Base-by-base conservation (phyloP, 2,113 vertebrate species). In the Cyprinodon tularosa region DNA sequence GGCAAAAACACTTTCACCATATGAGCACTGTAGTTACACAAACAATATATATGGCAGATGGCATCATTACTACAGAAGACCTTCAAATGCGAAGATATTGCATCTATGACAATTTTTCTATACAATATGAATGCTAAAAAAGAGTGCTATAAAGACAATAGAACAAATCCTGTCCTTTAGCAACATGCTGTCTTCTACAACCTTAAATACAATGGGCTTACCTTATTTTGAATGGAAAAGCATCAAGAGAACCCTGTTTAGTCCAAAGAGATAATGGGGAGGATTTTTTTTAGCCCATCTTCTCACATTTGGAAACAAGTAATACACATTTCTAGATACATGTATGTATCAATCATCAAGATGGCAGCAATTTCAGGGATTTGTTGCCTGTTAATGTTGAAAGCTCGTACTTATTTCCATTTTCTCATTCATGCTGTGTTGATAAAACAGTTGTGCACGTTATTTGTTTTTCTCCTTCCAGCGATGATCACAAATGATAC, bases 301-400 rank as follows among this genome's bases (percentile, higher is more conserved):
- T 29, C 50, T 57, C 50, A n/a, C 50, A n/a, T 57, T 57, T n/a
- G 50, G 17, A 17, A 9, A 15, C 50, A 57, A 2, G 17, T 57
- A 57, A 57, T 20, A 57, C 5, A 4, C 7, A n/a, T 57, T 57
- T n/a, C 5, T 53, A 4, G 3, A 53, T 50, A 50, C 1, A 2
- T 53, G 6, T 20, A 53, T 4, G 15, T 48, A 48, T 14, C 13
- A 29, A 29, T 29, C 29, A 29, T 29, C 29, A 48, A 48, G 13
- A 15, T 53, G 48, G 17, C 36, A 68, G 37, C 47, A 29, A 17
- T 39, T n/a, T 4, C 17, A n/a, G 10, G 11, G 42, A 1, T 40
- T 29, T 3, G 0, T 42, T 17, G 17, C 0, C 3, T 40, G 3
- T 38, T 62, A 0, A n/a, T 47, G 14, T 9, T 9, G 4, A 2